Evolutionary conservation across 92 coral and sea anemone genomes (phyloP), one percentile per base, ranked within the genome.

Genomic region (Palythoa heliodiscus): DNA sequence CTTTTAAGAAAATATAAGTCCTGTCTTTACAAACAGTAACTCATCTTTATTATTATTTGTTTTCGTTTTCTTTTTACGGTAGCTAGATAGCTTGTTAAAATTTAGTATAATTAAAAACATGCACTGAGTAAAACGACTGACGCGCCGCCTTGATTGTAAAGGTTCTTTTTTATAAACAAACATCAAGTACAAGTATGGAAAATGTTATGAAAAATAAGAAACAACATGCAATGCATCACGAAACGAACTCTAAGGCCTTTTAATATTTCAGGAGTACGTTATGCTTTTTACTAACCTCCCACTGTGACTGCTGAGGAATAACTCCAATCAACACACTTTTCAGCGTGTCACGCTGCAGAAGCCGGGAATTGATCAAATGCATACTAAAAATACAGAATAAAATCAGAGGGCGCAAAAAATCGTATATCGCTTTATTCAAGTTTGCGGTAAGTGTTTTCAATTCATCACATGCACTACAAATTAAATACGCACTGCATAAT

Each of bases 271-370:
- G 9, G 9, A 43, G 7, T 5, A 7, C 6, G 50, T 8, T 43
- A 43, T 3, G 50, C 50, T 43, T 43, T 55, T 3, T 75, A 53
- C 22, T 83, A 52, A 92, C 97, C 97, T 93, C 95, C 85, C 89
- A 84, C n/a, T 80, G 88, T 15, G 98, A 92, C 58, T 87, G 78
- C 20, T 95, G 92, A 12, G 98, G 98, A 14, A 94, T 93, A 25
- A 94, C 87, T 77, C 98, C 98, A 63, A 94, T 89, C n/a, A 94
- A 70, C 24, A 94, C 98, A 84, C 98, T 94, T 76, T 92, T 94
- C 35, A 94, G 82, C 37, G 95, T 90, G 72, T 94, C 95, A 76
- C 94, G 89, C 58, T 93, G 90, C 57, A 94, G 77, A 52, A 94
- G 86, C 23, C 98, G 75, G 29, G 98, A 92, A 76, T 94, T 95